Base-by-base conservation (phyloP, 2,888 invertebrate genomes). In the Eutolmus rufibarbis region DNA sequence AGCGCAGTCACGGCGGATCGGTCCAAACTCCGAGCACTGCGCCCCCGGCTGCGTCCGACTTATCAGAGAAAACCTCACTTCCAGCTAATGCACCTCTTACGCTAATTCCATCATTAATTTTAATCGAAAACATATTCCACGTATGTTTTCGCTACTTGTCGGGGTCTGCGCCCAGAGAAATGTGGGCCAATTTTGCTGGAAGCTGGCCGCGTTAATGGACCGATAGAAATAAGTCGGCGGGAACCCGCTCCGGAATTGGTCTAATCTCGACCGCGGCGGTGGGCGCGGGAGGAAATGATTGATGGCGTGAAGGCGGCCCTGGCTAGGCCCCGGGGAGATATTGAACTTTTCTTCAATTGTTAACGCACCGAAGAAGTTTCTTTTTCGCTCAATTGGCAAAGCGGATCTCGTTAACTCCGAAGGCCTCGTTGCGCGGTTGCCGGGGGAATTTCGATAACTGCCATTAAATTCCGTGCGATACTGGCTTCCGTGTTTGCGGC, bases 341-440 rank as follows among this genome's bases (percentile, higher is more conserved):
- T 78, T 78, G 78, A 46, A 46, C 40, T 78, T 78, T 78, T 40
- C 78, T 43, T 40, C 78, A 77, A 78, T 78, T 78, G 78, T 78
- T 78, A 78, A 23, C 78, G 37, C 78, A 43, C 78, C 46, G 7
- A 23, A 23, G 23, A 9, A 40, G 43, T 78, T 40, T 78, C 43
- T 78, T 78, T 56, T 66, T 28, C 66, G 28, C 12, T 66, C 66
- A 66, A 43, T 78, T 19, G 23, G 78, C 34, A 23, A 46, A 40
- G 40, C 43, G 43, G 78, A 78, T 43, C 78, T 78, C 23, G 23
- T 40, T 40, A 23, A 78, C n/a, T 43, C 78, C 12, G 78, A 78
- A 78, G 78, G 40, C 23, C 43, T 66, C 23, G 9, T 66, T 66
- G 23, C 12, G 66, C 28, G 12, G 66, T 23, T 66, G 9, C 23